phyloP scores from a whole-genome alignment of 2,888 invertebrate genomes.

The Nineta flava region DNA sequence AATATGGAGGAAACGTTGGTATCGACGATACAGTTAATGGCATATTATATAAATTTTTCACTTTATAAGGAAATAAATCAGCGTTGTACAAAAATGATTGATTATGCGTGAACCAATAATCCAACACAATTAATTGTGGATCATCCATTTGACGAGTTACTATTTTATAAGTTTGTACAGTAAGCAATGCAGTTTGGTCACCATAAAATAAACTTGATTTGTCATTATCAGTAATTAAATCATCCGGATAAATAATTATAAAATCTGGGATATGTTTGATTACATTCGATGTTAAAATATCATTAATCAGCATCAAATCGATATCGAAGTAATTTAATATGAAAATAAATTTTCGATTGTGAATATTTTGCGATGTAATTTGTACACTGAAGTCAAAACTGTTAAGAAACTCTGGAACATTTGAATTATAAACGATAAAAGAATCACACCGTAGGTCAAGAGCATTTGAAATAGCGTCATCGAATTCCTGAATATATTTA shows the following conservation, averaged over 20 bases:
- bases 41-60: neutral
- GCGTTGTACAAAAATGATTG: neutral
- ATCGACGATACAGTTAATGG: no score
- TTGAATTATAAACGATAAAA: neutral
- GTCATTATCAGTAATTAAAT: no score
- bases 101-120: neutral
- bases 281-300: neutral
- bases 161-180: no score
- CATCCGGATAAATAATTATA: neutral
- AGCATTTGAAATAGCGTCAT: neutral
- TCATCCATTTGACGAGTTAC: neutral
- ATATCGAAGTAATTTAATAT: neutral
- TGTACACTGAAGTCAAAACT: neutral
- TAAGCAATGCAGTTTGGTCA: no score
- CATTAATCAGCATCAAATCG: neutral
- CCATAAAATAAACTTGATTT: no score
- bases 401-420: neutral
- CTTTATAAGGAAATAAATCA: neutral
- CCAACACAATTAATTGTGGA: neutral
- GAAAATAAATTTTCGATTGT: neutral
- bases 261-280: neutral
- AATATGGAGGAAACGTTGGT: no score
- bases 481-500: neutral
- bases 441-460: neutral
- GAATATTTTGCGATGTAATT: neutral